Percentiles rank a stretch among this genome's conserved stretches.
These are phyloP conservation scores for Heliothis virescens DNA, from an alignment of 1,140 invertebrate genomes.

Conservation along the genomic window DNA sequence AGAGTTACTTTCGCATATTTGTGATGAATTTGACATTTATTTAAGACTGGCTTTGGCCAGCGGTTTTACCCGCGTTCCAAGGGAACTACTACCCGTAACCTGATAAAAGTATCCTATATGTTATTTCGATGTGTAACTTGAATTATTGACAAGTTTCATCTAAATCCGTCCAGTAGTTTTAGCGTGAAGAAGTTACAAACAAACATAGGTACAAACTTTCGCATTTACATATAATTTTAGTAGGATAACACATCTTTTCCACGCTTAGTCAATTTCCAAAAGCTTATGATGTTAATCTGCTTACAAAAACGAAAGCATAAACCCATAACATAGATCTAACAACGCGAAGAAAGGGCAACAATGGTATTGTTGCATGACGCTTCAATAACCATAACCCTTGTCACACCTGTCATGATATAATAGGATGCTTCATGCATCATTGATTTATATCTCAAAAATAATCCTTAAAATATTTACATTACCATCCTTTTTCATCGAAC, in stretches of 20 bases:
- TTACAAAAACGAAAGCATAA: neutral
- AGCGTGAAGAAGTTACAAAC: too few species aligned
- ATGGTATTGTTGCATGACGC: conserved; percentile 8
- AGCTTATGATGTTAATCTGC: neutral
- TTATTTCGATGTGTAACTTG: too few species aligned
- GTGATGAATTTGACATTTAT: too few species aligned
- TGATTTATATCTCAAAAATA: conserved; percentile 28
- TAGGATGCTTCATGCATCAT: conserved; percentile 53
- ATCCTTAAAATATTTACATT: conserved; percentile 21
- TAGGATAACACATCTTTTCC: neutral
- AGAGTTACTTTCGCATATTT: too few species aligned
- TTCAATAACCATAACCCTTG: conserved; percentile 53
- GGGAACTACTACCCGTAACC: too few species aligned
- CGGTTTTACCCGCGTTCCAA: too few species aligned
- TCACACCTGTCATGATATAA: conserved; percentile 57
- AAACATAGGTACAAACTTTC: too few species aligned
- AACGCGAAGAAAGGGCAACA: conserved; percentile 5
- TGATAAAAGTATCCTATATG: too few species aligned
- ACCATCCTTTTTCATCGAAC: conserved; percentile 9
- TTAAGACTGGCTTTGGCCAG: too few species aligned
- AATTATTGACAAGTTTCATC: too few species aligned
- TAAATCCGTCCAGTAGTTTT: too few species aligned
- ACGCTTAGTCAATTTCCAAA: neutral
- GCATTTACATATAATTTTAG: too few species aligned
- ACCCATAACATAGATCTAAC: neutral